Percentiles rank a stretch among this genome's conserved stretches.
Conservation (phyloP, 1,140 invertebrate genomes). For the Brachionus koreanus region DNA sequence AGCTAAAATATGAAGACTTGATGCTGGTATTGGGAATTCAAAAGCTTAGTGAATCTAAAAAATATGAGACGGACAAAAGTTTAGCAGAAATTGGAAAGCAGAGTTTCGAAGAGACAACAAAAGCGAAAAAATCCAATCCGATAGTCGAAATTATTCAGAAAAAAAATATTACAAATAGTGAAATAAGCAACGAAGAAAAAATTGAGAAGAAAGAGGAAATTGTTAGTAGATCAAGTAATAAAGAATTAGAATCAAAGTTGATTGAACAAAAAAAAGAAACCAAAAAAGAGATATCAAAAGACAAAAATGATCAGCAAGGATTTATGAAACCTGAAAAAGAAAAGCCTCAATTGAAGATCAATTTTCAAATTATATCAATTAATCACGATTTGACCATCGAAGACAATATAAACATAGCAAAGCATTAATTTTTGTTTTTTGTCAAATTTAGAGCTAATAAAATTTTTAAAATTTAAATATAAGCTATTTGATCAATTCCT, state of each 20-base stretch:
- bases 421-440: background rate
- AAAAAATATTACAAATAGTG: background rate
- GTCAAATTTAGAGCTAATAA: background rate
- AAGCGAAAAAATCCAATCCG: background rate
- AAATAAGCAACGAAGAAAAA: background rate
- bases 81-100: background rate
- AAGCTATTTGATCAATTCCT: too few relatives aligned
- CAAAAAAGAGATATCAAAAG: background rate
- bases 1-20: constrained; percentile 7
- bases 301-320: background rate
- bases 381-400: background rate
- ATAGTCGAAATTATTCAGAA: background rate
- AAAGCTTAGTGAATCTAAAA: background rate
- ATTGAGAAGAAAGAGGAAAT: background rate
- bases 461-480: background rate
- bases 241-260: background rate
- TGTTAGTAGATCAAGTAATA: too few relatives aligned
- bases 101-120: background rate
- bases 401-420: background rate
- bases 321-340: background rate
- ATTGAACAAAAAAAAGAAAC: background rate
- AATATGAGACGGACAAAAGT: background rate
- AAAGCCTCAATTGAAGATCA: background rate
- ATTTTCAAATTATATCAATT: background rate
- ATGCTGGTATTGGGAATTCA: background rate